Evolutionary conservation across 2,888 invertebrate species (phyloP), one percentile per base, ranked within the genome.

Genomic region (Hirtodrosophila alboralis): DNA sequence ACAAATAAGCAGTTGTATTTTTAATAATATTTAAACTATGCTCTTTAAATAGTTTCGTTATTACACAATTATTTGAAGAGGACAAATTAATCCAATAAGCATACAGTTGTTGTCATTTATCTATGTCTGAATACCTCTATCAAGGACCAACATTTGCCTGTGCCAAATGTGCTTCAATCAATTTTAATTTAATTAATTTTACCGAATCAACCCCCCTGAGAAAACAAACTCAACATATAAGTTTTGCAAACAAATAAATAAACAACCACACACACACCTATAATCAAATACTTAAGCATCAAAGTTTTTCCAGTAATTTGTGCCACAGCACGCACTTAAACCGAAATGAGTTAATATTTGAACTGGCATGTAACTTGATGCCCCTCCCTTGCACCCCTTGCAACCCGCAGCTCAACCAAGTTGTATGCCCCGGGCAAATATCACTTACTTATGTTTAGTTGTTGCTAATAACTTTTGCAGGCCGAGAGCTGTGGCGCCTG

Each of bases 391-490:
- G n/a, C 18, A 31, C 1, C 44, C 21, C 38, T 9, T 13, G n/a
- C 27, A 23, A 53, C 16, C 51, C 56, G 36, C 51, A 62, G 51
- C 54, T 37, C 36, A 70, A 65, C 52, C 70, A 70, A 70, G 70
- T 65, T 69, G 73, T 73, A 59, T 73, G 61, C 73, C 51, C 49
- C 54, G 41, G 66, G 65, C 85, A 86, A 86, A 86, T 84, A 83
- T 84, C 79, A 78, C 85, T 86, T 84, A 81, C 85, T 84, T 76
- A 65, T 80, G 81, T 69, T 75, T 72, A 84, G 86, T 73, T 83
- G 83, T 75, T 78, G 76, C 83, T 66, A 78, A 86, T 81, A 86
- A 83, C 75, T 84, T 74, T 63, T 84, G 65, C 65, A 66, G 74
- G 66, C 76, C 72, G 58, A 61, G 64, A 59, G 59, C 59, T 81